Evolutionary conservation across 2,797 vertebrate genomes (phyloP), one percentile per base, ranked within the genome.

Genomic region (Eptatretus atami): DNA sequence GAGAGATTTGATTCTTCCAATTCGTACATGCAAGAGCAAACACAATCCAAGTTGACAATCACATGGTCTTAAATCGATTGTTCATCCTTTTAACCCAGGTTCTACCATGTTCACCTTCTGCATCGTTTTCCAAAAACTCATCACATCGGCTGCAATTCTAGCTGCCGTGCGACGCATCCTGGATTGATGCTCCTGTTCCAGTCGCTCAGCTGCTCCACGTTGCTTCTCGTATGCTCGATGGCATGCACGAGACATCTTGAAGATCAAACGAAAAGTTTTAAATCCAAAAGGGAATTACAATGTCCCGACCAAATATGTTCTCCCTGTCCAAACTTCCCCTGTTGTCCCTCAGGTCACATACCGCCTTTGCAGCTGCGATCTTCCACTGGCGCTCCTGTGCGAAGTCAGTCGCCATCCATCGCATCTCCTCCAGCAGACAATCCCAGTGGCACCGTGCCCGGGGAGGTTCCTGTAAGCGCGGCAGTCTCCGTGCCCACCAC

Each of bases 321-420:
- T 44, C 31, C 31, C 3, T 44, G 31, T 8, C 31, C 31, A 44
- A 19, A 44, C 6, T 44, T 44, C 31, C 31, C 31, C 3, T 44
- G 31, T 44, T 44, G 31, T 44, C 31, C 31, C 31, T 44, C 31
- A 44, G 31, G 6, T 44, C 31, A 44, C 31, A 15, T 72, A 96
- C 92, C 81, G 93, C 95, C 70, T 90, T 95, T 53, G 92, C 90
- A n/a, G 82, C 83, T 15, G 87, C 86, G 73, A 90, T 77, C 73
- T 99, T 99, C 92, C 92, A 99, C 67, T 79, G 79, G 67, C 90
- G 79, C 73, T 99, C 92, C 70, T 99, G 90, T 54, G 86, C 84
- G 68, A 96, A 99, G 71, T 99, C 92, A 3, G 88, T 82, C 52
- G 92, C 90, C 92, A 99, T 90, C 92, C 92, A 99, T 70, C 86